Percentiles rank a stretch among this genome's conserved stretches.
These are phyloP conservation scores for Parauchenoglanis punctatus DNA, from an alignment of 2,797 vertebrate species.

Conservation along the genomic window DNA sequence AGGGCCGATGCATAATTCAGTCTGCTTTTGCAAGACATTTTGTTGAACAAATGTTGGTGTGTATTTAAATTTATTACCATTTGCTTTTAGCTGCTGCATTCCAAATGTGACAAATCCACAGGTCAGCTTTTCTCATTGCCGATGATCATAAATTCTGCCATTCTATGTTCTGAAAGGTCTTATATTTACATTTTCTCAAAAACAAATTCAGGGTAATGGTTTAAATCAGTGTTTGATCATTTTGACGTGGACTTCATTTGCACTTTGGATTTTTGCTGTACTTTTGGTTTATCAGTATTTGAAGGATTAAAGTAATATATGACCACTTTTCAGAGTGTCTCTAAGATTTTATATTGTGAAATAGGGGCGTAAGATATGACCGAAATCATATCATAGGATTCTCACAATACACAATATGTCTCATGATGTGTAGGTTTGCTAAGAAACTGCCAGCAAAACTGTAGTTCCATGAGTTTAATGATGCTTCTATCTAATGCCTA, in stretches of 20 bases:
- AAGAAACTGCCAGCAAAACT: neutral
- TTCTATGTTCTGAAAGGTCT: neutral
- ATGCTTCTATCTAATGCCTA: neutral
- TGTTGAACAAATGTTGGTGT: neutral
- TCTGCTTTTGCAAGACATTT: neutral
- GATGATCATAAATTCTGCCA: neutral
- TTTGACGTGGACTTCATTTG: neutral
- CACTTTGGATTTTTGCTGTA: neutral
- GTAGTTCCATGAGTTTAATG: neutral
- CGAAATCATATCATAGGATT: neutral
- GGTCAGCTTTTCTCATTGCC: neutral
- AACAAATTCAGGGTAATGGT: neutral
- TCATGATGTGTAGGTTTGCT: neutral
- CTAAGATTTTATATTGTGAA: neutral
- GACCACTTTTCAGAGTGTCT: neutral
- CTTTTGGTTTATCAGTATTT: neutral
- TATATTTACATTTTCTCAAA: neutral
- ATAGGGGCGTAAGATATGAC: neutral
- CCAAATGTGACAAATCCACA: neutral
- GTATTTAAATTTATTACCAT: neutral
- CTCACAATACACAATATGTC: neutral
- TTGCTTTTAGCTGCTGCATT: constrained; percentile 2
- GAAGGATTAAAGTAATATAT: neutral
- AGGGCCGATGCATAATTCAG: neutral
- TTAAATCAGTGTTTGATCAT: neutral